Percentiles rank a stretch among this genome's conserved stretches.
phyloP scores from a whole-genome alignment of 2,113 vertebrate genomes.

The Recurvirostra avosetta region DNA sequence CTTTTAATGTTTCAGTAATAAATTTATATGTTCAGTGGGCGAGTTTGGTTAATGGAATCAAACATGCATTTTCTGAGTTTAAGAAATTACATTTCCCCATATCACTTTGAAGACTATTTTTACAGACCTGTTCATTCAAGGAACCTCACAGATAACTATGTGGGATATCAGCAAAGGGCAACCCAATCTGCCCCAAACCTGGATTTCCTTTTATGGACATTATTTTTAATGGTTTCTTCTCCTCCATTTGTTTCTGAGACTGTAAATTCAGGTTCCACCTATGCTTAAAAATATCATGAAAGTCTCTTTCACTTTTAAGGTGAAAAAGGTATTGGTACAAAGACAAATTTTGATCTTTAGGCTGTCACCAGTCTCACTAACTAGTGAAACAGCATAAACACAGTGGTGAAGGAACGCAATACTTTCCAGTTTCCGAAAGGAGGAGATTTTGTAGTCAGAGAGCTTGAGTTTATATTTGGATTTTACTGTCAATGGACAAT shows the following conservation, averaged over 20 bases:
- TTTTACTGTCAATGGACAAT: neutral
- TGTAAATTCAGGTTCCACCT: neutral
- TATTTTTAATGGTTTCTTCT: neutral
- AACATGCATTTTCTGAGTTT: neutral
- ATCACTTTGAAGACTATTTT: neutral
- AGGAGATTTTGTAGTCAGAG: neutral
- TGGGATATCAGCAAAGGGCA: neutral
- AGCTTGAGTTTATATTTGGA: neutral
- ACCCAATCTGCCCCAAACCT: accelerated
- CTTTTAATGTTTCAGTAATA: neutral
- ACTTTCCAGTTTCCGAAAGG: neutral
- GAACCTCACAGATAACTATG: neutral
- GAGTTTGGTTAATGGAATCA: neutral
- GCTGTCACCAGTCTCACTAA: neutral
- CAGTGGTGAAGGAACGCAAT: accelerated
- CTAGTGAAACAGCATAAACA: neutral
- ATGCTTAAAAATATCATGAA: neutral
- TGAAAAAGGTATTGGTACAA: neutral
- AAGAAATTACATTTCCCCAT: neutral
- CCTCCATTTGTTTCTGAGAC: neutral
- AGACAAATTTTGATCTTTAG: neutral
- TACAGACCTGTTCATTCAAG: neutral
- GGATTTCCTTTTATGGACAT: neutral
- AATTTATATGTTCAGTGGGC: neutral
- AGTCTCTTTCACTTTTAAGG: neutral